Percentiles rank a stretch among this genome's conserved stretches.
phyloP scores from a whole-genome alignment of 1,140 invertebrate genomes.

The Brachionus koreanus region DNA sequence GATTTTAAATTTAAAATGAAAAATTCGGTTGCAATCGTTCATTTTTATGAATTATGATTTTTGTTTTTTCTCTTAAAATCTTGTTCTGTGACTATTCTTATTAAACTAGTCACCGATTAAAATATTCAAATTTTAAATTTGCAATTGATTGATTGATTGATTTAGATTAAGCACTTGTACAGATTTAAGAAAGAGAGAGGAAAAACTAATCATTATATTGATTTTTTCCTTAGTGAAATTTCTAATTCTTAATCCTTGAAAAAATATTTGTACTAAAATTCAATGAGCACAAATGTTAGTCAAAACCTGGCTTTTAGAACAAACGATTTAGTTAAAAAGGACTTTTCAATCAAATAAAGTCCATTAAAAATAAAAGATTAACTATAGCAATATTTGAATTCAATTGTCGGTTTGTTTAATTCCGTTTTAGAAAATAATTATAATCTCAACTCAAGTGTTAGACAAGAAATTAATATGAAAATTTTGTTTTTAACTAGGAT shows the following conservation, averaged over 20 bases:
- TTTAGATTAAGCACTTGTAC: neutral
- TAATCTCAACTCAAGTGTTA: neutral
- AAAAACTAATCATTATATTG: conserved; percentile 5
- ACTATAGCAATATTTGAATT: neutral
- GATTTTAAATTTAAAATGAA: no score
- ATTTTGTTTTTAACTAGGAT: neutral
- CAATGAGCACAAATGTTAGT: neutral
- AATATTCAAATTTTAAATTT: neutral
- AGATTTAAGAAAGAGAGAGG: neutral
- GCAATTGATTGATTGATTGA: neutral
- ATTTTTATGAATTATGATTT: no score
- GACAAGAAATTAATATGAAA: no score
- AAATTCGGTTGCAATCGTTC: no score
- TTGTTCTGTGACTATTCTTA: neutral
- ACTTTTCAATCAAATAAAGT: neutral
- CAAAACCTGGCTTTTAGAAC: neutral
- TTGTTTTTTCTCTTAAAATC: no score
- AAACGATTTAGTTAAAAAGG: neutral
- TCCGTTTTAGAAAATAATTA: neutral
- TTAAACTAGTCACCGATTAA: neutral
- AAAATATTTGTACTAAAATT: conserved; percentile 5
- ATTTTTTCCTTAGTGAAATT: neutral
- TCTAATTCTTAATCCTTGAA: neutral
- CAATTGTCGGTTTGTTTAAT: neutral
- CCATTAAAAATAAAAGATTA: neutral